Percentiles rank a stretch among this genome's conserved stretches.
These are phyloP conservation scores for Ifrita kowaldi DNA, from an alignment of 2,113 vertebrate species.

Conservation along the genomic window DNA sequence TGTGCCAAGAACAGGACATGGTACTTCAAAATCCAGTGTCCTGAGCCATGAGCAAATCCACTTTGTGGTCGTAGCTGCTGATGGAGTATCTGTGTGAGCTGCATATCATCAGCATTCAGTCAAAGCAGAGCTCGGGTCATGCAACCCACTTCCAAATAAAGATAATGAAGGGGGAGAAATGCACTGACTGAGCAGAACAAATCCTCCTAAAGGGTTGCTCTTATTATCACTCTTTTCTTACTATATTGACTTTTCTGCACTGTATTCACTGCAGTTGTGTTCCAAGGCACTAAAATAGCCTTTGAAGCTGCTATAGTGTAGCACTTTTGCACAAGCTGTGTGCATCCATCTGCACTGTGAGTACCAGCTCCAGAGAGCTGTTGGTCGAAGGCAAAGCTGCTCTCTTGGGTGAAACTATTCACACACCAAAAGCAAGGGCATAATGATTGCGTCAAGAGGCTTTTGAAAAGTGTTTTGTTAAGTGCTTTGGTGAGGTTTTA, in stretches of 20 bases:
- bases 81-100: neutral
- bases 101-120: neutral
- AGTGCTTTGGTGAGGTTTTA: neutral
- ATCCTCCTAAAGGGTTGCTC: neutral
- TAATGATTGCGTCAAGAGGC: neutral
- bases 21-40: neutral
- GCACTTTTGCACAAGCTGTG: neutral
- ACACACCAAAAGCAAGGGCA: neutral
- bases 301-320: neutral
- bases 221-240: neutral
- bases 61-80: neutral
- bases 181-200: neutral
- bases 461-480: neutral
- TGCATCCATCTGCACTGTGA: neutral
- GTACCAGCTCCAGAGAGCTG: neutral
- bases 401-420: neutral
- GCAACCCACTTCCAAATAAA: neutral
- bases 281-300: neutral
- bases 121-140: neutral
- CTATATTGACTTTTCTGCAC: neutral
- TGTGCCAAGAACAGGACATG: neutral
- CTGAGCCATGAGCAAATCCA: neutral
- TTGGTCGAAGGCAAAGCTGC: rapidly evolving
- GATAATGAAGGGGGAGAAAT: neutral
- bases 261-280: neutral